A percentile compares a stretch with the other conserved stretches of the same genome.
Evolutionary conservation across 2,797 vertebrate species (phyloP).

Genomic region (Danio aesculapii): DNA sequence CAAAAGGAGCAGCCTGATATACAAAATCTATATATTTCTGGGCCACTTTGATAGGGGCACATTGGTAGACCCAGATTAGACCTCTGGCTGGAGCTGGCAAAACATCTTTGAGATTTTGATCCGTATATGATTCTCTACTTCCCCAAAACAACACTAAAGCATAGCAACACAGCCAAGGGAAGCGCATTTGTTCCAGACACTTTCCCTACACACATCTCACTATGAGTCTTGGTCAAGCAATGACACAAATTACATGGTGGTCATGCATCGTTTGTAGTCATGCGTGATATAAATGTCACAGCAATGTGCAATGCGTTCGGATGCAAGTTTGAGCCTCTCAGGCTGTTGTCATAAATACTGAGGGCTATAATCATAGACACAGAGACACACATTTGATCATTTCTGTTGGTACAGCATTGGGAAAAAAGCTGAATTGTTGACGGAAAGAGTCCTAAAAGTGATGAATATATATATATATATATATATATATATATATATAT

Average conservation of each 20-base stretch:
- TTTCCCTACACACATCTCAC: neutral
- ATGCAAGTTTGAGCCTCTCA: neutral
- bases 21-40: neutral
- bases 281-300: constrained; percentile 1
- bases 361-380: constrained; percentile 50
- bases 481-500: too few relatives aligned
- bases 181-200: constrained; percentile 11
- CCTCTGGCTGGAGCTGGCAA: too few relatives aligned
- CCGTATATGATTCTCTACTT: too few relatives aligned
- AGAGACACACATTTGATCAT: constrained; percentile 21
- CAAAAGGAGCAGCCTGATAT: neutral
- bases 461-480: too few relatives aligned
- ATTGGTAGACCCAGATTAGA: too few relatives aligned
- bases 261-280: neutral
- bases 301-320: neutral
- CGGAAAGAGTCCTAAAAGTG: too few relatives aligned
- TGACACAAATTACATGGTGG: constrained; percentile 2
- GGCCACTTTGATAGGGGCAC: too few relatives aligned
- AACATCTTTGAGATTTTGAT: too few relatives aligned
- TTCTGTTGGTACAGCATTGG: constrained; percentile 36
- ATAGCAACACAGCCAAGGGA: neutral
- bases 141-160: neutral
- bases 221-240: neutral
- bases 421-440: neutral
- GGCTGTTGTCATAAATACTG: constrained; percentile 45